These are phyloP conservation scores for Gymnobelideus leadbeateri DNA, from an alignment of 2,113 vertebrate species.

Conservation along the genomic window DNA sequence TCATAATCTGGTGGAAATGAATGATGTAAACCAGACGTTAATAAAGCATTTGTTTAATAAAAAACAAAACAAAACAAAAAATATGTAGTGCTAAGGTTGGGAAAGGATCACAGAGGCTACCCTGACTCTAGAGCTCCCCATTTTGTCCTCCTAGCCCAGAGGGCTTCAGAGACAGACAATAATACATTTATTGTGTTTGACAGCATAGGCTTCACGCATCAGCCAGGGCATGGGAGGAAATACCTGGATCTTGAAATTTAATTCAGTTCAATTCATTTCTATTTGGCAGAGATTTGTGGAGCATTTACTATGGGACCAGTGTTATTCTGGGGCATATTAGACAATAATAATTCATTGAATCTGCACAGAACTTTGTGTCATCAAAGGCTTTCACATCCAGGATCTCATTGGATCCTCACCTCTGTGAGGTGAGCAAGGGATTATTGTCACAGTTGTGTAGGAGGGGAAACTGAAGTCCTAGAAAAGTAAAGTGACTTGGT, in stretches of 20 bases:
- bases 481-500: neutral
- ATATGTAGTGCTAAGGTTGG: too few species aligned
- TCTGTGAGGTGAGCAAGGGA: neutral
- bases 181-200: too few species aligned
- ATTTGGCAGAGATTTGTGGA: neutral
- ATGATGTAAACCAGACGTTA: too few species aligned
- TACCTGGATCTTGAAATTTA: neutral
- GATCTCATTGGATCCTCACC: neutral
- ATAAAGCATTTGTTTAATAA: too few species aligned
- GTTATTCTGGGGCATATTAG: neutral
- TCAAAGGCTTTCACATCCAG: neutral
- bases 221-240: neutral
- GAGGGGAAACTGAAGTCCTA: neutral
- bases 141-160: neutral
- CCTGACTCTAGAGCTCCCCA: neutral
- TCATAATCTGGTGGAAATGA: too few species aligned
- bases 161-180: too few species aligned
- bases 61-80: too few species aligned
- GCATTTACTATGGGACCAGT: neutral
- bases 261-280: neutral
- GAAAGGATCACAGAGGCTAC: neutral
- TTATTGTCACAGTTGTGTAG: neutral
- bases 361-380: neutral
- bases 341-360: neutral
- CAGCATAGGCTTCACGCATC: neutral